Base-by-base conservation (phyloP, 2,113 vertebrate genomes). In the Canis aureus region DNA sequence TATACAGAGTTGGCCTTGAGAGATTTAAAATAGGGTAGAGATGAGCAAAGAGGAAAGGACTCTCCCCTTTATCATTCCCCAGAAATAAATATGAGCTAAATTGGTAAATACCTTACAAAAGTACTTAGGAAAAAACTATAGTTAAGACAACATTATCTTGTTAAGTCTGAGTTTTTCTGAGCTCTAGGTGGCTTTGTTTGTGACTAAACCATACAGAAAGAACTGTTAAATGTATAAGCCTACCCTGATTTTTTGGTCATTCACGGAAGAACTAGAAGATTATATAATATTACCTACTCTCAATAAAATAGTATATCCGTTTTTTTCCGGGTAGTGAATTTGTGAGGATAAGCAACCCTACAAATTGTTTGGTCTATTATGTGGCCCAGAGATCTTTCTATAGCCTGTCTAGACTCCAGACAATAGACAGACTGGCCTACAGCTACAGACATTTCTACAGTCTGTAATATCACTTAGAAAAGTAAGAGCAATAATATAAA, bases 381-480 rank as follows among this genome's bases (percentile, higher is more conserved):
- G 97, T 95, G 96, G 98, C 98, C 97, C 98, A 95, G 84, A 98
- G 95, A 95, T 86, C 93, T 97, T 98, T 98, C 98, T 98, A 76
- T 94, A 98, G 98, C 87, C 89, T 3, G 96, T 98, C 98, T 98
- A 98, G 98, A 98, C 98, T 98, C 87, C 94, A 98, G 98, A 98
- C 98, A 98, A 98, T 97, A 98, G 96, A 51, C 53, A 55, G 97
- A 98, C 97, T 80, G 96, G 98, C 92, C 98, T 85, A 76, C 7
- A n/a, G 98, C 84, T 85, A 97, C 97, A 98, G 97, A 95, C 97
- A 97, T 98, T 98, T 98, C 98, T 96, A 97, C 5, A 96, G 98
- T 94, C 93, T 97, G 97, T 97, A 35, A 11, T 96, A 98, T 98
- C 98, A 97, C 95, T 98, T 98, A 97, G 89, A 97, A 98, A 96